A percentile compares a stretch with the other conserved stretches of the same genome.
Conservation (phyloP, 2,797 vertebrate genomes). For the Gymnopithys bicolor region DNA sequence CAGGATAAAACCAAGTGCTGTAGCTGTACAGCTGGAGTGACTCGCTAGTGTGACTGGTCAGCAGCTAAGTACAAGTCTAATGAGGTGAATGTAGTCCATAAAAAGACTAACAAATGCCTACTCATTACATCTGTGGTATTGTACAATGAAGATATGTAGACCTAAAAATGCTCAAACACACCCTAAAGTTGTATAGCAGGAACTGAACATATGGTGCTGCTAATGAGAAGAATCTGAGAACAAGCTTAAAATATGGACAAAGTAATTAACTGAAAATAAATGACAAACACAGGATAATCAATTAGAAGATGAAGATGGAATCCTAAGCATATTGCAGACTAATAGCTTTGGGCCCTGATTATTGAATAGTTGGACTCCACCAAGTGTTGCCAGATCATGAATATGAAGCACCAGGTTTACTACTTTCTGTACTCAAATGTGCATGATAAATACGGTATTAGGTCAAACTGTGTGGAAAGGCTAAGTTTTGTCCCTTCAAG, state of each 20-base stretch:
- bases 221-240: conserved; percentile 32
- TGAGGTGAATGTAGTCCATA: background rate
- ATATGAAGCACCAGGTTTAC: background rate
- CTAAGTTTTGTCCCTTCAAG: background rate
- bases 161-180: background rate
- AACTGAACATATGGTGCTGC: background rate
- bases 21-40: background rate
- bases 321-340: background rate
- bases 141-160: background rate
- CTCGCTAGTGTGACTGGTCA: background rate
- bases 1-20: background rate
- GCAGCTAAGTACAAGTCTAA: background rate
- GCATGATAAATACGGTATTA: background rate
- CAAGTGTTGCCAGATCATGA: background rate
- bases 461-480: background rate
- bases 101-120: background rate
- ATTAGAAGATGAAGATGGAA: background rate
- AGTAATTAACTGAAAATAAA: conserved; percentile 30
- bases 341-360: background rate
- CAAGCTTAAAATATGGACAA: background rate
- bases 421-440: background rate
- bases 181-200: background rate
- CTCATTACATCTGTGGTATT: background rate
- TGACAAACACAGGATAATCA: background rate
- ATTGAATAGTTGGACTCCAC: background rate